Base-by-base conservation (phyloP, 2,113 vertebrate species). In the Phoenicopterus ruber region DNA sequence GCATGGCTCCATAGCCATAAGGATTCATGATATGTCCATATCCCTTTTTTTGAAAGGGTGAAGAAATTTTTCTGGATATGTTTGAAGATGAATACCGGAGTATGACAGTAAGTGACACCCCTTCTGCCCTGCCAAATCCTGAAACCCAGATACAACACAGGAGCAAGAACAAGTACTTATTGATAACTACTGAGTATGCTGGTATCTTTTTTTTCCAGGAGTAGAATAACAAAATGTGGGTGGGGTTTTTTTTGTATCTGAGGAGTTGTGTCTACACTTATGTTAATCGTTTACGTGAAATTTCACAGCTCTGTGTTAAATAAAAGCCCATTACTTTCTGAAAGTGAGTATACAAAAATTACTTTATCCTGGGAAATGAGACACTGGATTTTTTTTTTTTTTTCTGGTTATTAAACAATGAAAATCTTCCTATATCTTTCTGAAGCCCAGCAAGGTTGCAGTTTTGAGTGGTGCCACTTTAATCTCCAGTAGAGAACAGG, bases 31-130 rank as follows among this genome's bases (percentile, higher is more conserved):
- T 19, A 25, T 89, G 84, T 94, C 38, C 18, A 4, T 82, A 6
- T 91, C 26, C 15, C 72, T 80, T 86, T 83, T 72, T 55, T 94
- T 73, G 77, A 29, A 97, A 99, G 99, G 99, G 99, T 55, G 99
- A 99, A 97, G 99, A 99, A 94, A 99, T 99, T 91, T 99, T 99
- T 88, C 96, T 99, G 98, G 99, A 99, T 97, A 99, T 99, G 99
- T 99, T 99, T 98, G 99, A 99, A 97, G 99, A 99, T 54, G 99
- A 99, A 79, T 99, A 99, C 97, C 98, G 99, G 93, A 99, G 99
- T 95, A 99, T 99, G 99, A 99, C 98, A 59, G 99, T 99, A 91
- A 98, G 99, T 97, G 52, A 62, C 42, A 61, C 49, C 52, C 26
- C 19, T 72, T 73, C 31, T 4, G 2, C 50, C 34, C 26, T 49